phyloP scores from a whole-genome alignment of 2,888 invertebrate species.

The Epiblema foenella region DNA sequence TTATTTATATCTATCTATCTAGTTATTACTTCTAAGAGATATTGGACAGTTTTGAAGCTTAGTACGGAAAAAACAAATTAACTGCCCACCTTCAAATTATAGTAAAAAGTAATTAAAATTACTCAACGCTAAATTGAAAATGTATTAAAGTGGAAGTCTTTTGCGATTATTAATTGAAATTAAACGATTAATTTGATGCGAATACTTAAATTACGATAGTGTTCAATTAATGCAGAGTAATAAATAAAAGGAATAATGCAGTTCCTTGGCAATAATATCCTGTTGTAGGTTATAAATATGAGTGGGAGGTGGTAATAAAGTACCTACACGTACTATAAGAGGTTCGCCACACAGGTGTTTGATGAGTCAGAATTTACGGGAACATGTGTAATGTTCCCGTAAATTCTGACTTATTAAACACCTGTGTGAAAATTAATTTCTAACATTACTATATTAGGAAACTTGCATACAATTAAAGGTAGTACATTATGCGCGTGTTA shows the following conservation, averaged over 20 bases:
- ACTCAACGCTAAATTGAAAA: conserved; percentile 26
- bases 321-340: conserved; percentile 2
- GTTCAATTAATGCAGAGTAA: conserved; percentile 29
- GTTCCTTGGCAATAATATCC: conserved; percentile 2
- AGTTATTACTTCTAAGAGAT: conserved; percentile 26
- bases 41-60: conserved; percentile 12
- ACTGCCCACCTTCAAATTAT: conserved; percentile 5
- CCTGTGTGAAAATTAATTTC: too few species aligned
- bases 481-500: too few species aligned
- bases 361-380: neutral
- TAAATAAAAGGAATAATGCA: conserved; percentile 25
- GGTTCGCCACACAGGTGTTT: conserved; percentile 14
- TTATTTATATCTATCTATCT: conserved; percentile 19
- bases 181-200: conserved; percentile 34
- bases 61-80: conserved; percentile 35
- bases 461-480: too few species aligned
- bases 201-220: conserved; percentile 29
- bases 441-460: too few species aligned
- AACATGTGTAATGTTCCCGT: too few species aligned
- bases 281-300: conserved; percentile 13
- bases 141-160: conserved; percentile 29
- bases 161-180: conserved; percentile 37
- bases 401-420: too few species aligned
- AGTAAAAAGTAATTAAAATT: conserved; percentile 29
- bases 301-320: conserved; percentile 20